These are phyloP conservation scores for Saccopteryx bilineata DNA, from an alignment of 2,113 vertebrate species.

Conservation along the genomic window DNA sequence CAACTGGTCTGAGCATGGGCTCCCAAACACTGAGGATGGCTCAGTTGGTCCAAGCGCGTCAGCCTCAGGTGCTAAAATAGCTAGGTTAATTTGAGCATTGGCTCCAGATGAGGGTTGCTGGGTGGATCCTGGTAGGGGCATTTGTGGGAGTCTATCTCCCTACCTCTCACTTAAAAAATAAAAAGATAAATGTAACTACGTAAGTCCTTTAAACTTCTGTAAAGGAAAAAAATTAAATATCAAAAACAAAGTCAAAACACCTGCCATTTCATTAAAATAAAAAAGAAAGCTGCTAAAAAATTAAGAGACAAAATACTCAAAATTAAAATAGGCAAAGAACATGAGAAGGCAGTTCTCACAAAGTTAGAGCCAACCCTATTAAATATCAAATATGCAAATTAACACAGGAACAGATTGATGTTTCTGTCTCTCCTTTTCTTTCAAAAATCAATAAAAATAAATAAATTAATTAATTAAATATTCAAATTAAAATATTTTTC, in stretches of 20 bases:
- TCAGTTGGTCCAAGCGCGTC: no score
- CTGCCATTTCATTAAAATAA: not conserved
- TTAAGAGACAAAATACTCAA: not conserved
- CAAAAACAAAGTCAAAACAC: constrained; percentile 23
- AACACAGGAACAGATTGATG: no score
- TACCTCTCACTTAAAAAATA: not conserved
- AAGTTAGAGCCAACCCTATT: not conserved
- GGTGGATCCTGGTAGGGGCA: no score
- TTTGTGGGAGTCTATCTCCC: no score
- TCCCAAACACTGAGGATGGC: no score
- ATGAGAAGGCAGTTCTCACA: constrained; percentile 16
- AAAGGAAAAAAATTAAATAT: not conserved
- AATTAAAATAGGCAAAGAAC: constrained; percentile 25
- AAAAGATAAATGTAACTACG: not conserved
- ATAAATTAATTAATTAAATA: no score
- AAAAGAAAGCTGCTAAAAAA: constrained; percentile 43
- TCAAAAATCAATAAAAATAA: no score
- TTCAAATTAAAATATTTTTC: not conserved
- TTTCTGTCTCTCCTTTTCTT: no score
- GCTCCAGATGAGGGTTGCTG: no score
- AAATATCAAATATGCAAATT: constrained; percentile 17
- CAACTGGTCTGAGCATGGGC: no score
- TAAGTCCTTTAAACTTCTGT: constrained; percentile 22
- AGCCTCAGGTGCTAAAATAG: no score
- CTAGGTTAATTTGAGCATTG: no score